phyloP scores from a whole-genome alignment of 2,888 invertebrate genomes.

The Eupelmus urozonus region DNA sequence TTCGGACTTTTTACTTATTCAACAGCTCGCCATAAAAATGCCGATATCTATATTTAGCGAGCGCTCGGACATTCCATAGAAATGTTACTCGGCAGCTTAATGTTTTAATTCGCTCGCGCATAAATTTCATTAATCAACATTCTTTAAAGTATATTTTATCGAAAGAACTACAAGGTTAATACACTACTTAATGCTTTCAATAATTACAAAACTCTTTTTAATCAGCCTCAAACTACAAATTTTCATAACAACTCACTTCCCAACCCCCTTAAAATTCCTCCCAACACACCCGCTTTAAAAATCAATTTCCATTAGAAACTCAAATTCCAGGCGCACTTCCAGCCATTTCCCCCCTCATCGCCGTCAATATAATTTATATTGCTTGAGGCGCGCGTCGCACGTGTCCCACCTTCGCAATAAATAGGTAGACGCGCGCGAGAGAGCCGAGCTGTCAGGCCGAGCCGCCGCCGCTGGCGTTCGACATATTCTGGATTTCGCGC shows the following conservation, averaged over 20 bases:
- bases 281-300: neutral
- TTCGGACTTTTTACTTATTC: neutral
- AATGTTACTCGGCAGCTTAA: neutral
- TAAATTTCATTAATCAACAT: too few relatives aligned
- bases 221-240: too few relatives aligned
- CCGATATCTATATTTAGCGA: conserved; percentile 25
- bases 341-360: neutral
- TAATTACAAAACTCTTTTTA: too few relatives aligned
- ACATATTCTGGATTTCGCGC: conserved; percentile 70
- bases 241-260: too few relatives aligned
- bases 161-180: too few relatives aligned
- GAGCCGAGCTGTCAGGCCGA: conserved; percentile 50
- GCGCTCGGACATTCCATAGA: neutral
- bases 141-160: too few relatives aligned
- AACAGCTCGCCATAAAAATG: neutral
- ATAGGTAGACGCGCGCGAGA: too few relatives aligned
- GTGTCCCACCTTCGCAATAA: conserved; percentile 71
- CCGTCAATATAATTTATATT: conserved; percentile 71
- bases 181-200: too few relatives aligned
- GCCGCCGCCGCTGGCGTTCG: conserved; percentile 49
- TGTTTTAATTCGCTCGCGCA: too few relatives aligned
- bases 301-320: neutral
- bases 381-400: conserved; percentile 72
- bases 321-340: too few relatives aligned
- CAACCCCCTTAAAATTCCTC: too few relatives aligned